Evolutionary conservation across 2,797 vertebrate genomes (phyloP).

Genomic region (Neoniphon sammara): DNA sequence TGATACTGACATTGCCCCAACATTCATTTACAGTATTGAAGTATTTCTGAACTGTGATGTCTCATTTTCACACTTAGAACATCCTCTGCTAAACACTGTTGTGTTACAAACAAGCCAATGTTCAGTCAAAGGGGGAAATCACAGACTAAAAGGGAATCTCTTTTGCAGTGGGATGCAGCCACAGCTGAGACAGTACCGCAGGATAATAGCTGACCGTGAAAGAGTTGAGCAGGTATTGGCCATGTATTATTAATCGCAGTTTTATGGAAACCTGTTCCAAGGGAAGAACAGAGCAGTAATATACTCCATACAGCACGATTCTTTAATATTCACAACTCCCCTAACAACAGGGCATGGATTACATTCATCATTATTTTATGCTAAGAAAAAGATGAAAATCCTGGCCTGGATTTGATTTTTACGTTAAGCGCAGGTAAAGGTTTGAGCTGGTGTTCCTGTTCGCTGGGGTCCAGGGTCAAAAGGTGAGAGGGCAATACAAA

Average conservation of each 20-base stretch:
- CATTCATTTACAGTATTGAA: conserved; percentile 2
- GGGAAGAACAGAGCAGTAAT: conserved; percentile 53
- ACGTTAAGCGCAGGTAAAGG: conserved; percentile 29
- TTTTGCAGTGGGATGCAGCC: conserved; percentile 43
- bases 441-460: conserved; percentile 35
- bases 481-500: conserved; percentile 12
- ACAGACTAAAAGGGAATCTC: conserved; percentile 16
- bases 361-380: conserved; percentile 73
- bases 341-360: conserved; percentile 57
- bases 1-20: background rate
- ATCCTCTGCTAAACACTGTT: conserved; percentile 1
- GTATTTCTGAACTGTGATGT: background rate
- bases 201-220: conserved; percentile 69
- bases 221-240: conserved; percentile 64
- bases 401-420: conserved; percentile 50
- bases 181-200: conserved; percentile 34
- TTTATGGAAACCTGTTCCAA: conserved; percentile 73
- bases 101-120: background rate
- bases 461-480: conserved; percentile 18
- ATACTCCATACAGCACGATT: conserved; percentile 52
- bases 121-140: conserved; percentile 2
- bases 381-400: conserved; percentile 53
- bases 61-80: conserved; percentile 26
- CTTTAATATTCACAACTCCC: conserved; percentile 68
- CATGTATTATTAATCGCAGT: conserved; percentile 75